Percentiles rank a stretch among this genome's conserved stretches.
phyloP scores from a whole-genome alignment of 2,797 vertebrate genomes.

The Coluber constrictor region DNA sequence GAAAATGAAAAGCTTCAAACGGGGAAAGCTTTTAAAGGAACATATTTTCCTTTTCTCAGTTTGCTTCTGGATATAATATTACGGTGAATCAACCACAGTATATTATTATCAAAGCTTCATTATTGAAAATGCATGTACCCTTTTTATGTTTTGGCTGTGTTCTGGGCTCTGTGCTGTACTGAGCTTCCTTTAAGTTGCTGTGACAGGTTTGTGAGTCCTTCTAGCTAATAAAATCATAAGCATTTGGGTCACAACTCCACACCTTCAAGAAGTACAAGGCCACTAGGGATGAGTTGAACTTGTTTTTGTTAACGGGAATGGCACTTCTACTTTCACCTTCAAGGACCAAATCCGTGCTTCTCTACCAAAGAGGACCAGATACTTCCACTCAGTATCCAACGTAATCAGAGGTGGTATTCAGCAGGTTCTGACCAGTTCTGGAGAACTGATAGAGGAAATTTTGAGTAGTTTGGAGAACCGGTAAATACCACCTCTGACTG shows the following conservation, averaged over 20 bases:
- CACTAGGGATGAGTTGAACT: neutral
- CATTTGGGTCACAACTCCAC: neutral
- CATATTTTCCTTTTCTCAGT: neutral
- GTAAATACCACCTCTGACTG: no score
- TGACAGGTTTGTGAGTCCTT: neutral
- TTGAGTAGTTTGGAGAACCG: no score
- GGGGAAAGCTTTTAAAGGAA: constrained; percentile 18
- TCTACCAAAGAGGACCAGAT: neutral
- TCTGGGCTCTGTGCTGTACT: neutral
- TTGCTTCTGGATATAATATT: constrained; percentile 4
- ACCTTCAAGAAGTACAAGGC: neutral
- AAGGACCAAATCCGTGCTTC: neutral
- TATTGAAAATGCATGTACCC: constrained; percentile 8
- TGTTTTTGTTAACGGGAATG: neutral
- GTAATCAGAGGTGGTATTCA: neutral
- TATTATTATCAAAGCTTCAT: constrained; percentile 26
- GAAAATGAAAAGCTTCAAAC: constrained; percentile 23
- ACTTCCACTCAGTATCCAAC: neutral
- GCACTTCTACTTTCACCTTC: neutral
- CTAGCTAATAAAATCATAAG: neutral
- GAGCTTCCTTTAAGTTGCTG: neutral
- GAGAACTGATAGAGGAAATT: no score
- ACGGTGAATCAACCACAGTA: constrained; percentile 11
- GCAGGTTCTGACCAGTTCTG: no score
- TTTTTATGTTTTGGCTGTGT: neutral